These are phyloP conservation scores for Nixonia krombeini DNA, from an alignment of 1,140 invertebrate genomes.

Conservation along the genomic window DNA sequence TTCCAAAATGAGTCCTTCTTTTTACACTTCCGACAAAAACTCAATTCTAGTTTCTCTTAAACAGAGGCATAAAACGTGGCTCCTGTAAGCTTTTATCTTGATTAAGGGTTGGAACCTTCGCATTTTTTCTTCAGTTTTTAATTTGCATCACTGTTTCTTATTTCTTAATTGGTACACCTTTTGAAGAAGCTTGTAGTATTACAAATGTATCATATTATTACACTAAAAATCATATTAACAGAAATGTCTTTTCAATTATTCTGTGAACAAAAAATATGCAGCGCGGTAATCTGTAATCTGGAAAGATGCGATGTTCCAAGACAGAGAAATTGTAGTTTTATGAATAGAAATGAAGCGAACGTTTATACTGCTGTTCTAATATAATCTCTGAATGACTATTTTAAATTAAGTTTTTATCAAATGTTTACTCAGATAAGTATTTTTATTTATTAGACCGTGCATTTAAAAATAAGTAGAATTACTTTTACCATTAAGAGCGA, in stretches of 20 bases:
- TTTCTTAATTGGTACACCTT: not conserved
- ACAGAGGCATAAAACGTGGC: conserved; percentile 9
- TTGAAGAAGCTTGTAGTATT: not conserved
- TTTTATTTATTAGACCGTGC: too few relatives aligned
- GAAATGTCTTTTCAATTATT: not conserved
- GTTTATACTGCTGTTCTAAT: not conserved
- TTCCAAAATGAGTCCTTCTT: too few relatives aligned
- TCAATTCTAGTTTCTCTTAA: too few relatives aligned
- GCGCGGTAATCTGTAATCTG: too few relatives aligned
- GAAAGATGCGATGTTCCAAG: not conserved
- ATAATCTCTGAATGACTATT: not conserved
- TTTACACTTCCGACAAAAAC: too few relatives aligned
- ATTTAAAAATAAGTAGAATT: too few relatives aligned
- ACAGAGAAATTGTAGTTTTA: not conserved
- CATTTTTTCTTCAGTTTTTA: not conserved
- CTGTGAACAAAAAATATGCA: too few relatives aligned
- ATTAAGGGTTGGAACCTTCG: conserved; percentile 8
- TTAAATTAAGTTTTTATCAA: too few relatives aligned
- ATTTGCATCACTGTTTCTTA: not conserved
- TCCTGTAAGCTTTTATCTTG: conserved; percentile 31
- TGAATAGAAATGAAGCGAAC: not conserved
- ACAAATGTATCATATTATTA: not conserved
- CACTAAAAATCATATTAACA: not conserved
- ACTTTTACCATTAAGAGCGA: too few relatives aligned
- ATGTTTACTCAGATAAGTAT: too few relatives aligned